Evolutionary conservation across 2,797 vertebrate species (phyloP).

Genomic region (Catostomus latipinnis): DNA sequence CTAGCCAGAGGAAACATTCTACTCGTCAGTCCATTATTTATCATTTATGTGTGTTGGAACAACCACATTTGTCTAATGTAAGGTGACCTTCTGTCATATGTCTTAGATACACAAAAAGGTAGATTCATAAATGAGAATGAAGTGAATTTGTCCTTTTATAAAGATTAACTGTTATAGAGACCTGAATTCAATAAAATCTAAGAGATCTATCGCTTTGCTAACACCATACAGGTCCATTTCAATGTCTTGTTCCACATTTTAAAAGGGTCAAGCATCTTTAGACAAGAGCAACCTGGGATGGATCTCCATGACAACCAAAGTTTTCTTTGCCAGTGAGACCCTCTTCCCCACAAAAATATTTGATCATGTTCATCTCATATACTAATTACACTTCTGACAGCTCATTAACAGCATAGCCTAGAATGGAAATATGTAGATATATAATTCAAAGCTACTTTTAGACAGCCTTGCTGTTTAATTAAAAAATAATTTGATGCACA

Average conservation of each 20-base stretch:
- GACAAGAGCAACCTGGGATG: not conserved
- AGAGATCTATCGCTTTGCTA: too few species aligned
- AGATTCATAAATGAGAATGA: too few species aligned
- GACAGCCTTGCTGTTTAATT: conserved; percentile 15
- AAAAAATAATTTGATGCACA: conserved; percentile 1
- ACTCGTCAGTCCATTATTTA: conserved; percentile 7
- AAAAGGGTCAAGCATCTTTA: conserved; percentile 21
- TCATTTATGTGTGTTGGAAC: conserved; percentile 12
- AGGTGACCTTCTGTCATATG: too few species aligned
- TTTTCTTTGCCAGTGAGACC: conserved; percentile 30
- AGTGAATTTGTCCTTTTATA: too few species aligned
- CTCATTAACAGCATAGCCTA: conserved; percentile 42
- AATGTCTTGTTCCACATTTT: not conserved
- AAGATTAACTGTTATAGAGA: too few species aligned
- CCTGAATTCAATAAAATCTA: too few species aligned
- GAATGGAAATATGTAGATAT: conserved; percentile 27
- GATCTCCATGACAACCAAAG: conserved; percentile 36
- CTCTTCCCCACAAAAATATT: conserved; percentile 47
- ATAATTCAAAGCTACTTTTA: conserved; percentile 20
- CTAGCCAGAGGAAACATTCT: conserved; percentile 2
- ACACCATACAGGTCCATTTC: too few species aligned
- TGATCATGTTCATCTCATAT: conserved; percentile 51
- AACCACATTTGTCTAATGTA: not conserved
- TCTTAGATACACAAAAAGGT: too few species aligned
- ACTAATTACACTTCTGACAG: conserved; percentile 57